Evolutionary conservation across 2,113 vertebrate genomes (phyloP).

Genomic region (Gasterosteus aculeatus): DNA sequence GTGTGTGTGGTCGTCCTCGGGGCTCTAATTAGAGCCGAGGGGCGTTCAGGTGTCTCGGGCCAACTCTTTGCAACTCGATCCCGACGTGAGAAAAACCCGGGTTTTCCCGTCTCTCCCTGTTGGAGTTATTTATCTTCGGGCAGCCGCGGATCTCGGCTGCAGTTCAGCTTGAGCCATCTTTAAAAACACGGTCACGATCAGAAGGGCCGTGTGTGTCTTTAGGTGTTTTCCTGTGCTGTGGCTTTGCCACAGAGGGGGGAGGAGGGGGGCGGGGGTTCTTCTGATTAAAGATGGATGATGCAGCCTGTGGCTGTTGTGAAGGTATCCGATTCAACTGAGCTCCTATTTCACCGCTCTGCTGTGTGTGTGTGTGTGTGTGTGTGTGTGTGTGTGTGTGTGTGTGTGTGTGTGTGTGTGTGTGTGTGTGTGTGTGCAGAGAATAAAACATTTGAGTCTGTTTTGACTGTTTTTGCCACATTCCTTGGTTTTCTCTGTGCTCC

Average conservation of each 20-base stretch:
- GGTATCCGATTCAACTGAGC: constrained; percentile 66
- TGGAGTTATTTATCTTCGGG: neutral
- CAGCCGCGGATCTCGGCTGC: constrained; percentile 26
- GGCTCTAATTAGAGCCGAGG: constrained; percentile 57
- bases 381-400: neutral
- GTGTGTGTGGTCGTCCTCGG: constrained; percentile 20
- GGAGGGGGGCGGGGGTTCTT: constrained; percentile 64
- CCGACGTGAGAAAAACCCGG: constrained; percentile 28
- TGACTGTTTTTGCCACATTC: constrained; percentile 18
- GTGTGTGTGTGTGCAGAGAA: neutral
- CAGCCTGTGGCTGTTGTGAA: constrained; percentile 56
- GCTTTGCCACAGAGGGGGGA: constrained; percentile 51
- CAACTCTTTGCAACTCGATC: constrained; percentile 51
- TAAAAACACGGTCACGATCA: constrained; percentile 12
- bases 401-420: neutral
- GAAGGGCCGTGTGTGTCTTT: constrained; percentile 35
- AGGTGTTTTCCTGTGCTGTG: constrained; percentile 63
- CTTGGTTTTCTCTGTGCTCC: neutral
- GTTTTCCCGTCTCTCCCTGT: constrained; percentile 27
- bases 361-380: neutral
- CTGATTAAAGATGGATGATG: constrained; percentile 77
- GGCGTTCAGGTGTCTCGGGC: constrained; percentile 57
- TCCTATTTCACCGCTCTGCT: constrained; percentile 60
- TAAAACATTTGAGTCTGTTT: constrained; percentile 20
- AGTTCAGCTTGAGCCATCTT: constrained; percentile 44